Conservation (phyloP, 1,140 invertebrate species). For the Drosophila orena region DNA sequence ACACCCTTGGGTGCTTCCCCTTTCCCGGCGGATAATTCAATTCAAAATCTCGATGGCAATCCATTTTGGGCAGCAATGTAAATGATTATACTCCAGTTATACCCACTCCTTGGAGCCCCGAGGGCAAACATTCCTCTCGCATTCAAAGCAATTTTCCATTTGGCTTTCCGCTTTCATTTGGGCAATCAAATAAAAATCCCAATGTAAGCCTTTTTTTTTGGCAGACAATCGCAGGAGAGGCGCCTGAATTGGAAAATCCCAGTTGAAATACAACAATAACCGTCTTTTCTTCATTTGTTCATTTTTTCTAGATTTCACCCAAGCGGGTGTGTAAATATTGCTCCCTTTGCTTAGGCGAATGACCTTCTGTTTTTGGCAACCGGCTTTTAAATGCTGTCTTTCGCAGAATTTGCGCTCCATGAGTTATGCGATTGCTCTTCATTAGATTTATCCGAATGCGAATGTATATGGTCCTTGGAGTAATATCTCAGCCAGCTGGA, state of each 20-base stretch:
- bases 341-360: constrained; percentile 48
- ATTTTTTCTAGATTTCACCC: constrained; percentile 9
- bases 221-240: constrained; percentile 72
- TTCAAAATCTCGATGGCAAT: constrained; percentile 68
- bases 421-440: constrained; percentile 41
- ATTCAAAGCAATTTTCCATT: constrained; percentile 45
- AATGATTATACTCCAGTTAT: constrained; percentile 68
- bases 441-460: constrained; percentile 36
- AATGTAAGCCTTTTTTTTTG: constrained; percentile 75
- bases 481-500: constrained; percentile 43
- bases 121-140: constrained; percentile 9
- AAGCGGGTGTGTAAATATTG: constrained; percentile 37
- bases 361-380: constrained; percentile 61
- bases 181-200: constrained; percentile 80
- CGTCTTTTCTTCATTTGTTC: background rate
- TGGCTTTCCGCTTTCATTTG: constrained; percentile 64
- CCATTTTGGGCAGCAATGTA: constrained; percentile 75
- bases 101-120: constrained; percentile 24
- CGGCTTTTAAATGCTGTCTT: constrained; percentile 56
- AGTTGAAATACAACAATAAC: constrained; percentile 48
- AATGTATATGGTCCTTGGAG: constrained; percentile 16
- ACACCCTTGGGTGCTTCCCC: constrained; percentile 40
- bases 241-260: constrained; percentile 68
- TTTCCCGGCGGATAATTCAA: constrained; percentile 48
- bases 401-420: constrained; percentile 1